phyloP scores from a whole-genome alignment of 2,797 vertebrate species.

The Anguilla marmorata region DNA sequence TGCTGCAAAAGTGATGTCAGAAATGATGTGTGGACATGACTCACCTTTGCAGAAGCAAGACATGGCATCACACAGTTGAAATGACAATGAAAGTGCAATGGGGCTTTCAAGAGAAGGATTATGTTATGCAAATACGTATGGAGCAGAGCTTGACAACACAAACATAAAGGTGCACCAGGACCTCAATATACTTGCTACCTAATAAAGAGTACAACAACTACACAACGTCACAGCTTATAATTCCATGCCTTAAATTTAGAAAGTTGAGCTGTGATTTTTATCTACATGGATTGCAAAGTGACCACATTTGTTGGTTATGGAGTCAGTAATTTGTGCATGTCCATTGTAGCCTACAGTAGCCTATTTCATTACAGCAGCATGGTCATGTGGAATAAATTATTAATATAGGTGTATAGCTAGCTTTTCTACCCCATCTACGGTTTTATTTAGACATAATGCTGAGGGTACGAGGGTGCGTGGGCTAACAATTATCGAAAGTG shows the following conservation, averaged over 20 bases:
- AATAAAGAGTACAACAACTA: not conserved
- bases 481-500: not conserved
- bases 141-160: not conserved
- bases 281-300: not conserved
- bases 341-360: not conserved
- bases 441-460: not conserved
- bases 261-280: not conserved
- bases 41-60: not conserved
- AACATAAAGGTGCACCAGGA: not conserved
- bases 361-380: not conserved
- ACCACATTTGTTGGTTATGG: not conserved
- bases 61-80: not conserved
- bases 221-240: not conserved
- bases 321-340: not conserved
- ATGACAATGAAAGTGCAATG: not conserved
- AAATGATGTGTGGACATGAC: not conserved
- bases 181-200: not conserved
- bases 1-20: not conserved
- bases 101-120: not conserved
- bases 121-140: not conserved
- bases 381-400: not conserved
- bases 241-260: not conserved
- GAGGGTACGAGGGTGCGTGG: not conserved
- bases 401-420: not conserved
- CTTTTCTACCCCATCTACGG: not conserved